A percentile compares a stretch with the other conserved stretches of the same genome.
Evolutionary conservation across 1,140 invertebrate genomes (phyloP).

Genomic region (Bombus sylvicola): DNA sequence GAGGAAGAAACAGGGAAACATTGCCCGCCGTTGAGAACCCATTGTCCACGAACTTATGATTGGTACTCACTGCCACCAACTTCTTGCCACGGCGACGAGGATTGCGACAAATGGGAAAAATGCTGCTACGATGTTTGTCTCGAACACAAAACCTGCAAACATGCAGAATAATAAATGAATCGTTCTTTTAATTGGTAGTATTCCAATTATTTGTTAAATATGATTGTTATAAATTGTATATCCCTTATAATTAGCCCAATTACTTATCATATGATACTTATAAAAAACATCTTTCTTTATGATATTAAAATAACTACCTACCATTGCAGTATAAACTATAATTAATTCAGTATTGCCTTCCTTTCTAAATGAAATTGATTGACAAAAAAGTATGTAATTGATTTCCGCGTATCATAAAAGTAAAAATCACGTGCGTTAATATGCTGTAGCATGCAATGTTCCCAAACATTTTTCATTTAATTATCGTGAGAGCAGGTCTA

Average conservation of each 20-base stretch:
- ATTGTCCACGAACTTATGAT: conserved; percentile 61
- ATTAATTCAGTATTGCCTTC: background rate
- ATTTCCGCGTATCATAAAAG: background rate
- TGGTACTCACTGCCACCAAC: conserved; percentile 57
- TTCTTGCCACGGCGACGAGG: conserved; percentile 56
- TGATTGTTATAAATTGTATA: too few species aligned
- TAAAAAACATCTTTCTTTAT: background rate
- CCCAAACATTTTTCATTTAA: conserved; percentile 30
- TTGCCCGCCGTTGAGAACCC: conserved; percentile 64
- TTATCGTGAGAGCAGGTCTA: conserved; percentile 43
- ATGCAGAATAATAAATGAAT: conserved; percentile 50
- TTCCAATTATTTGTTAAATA: too few species aligned
- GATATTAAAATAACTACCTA: background rate
- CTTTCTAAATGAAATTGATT: background rate
- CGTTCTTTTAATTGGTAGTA: background rate
- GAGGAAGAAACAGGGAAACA: conserved; percentile 38
- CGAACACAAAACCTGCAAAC: conserved; percentile 72
- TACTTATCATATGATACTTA: background rate
- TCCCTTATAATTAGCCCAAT: too few species aligned
- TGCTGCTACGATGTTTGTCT: conserved; percentile 74
- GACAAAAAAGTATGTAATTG: background rate
- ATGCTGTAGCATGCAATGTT: background rate
- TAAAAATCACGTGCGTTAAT: background rate
- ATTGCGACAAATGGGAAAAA: conserved; percentile 60
- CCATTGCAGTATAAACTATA: background rate